Evolutionary conservation across 2,797 vertebrate species (phyloP).

Genomic region (Enteromius fasciolatus): DNA sequence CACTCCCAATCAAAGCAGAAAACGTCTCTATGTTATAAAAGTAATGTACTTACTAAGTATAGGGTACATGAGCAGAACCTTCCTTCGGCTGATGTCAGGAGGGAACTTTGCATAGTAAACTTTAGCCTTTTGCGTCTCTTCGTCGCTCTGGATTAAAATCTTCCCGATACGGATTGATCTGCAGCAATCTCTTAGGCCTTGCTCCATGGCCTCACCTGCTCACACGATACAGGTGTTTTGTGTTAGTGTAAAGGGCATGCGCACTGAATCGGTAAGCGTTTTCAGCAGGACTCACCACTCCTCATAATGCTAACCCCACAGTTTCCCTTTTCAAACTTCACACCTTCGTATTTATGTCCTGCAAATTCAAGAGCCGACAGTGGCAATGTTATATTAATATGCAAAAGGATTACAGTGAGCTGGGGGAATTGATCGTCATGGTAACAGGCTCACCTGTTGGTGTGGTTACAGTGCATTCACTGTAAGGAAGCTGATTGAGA

Average conservation of each 20-base stretch:
- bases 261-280: neutral
- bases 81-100: slow-evolving; percentile 93
- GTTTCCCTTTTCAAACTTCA: slow-evolving; percentile 88
- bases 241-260: neutral
- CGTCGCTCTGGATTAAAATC: slow-evolving; percentile 97
- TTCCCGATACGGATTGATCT: slow-evolving; percentile 94
- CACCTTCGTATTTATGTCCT: slow-evolving; percentile 89
- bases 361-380: neutral
- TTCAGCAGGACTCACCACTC: slow-evolving; percentile 78
- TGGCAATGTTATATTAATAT: too few relatives aligned
- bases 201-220: slow-evolving; percentile 96
- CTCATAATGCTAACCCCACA: slow-evolving; percentile 92
- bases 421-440: neutral
- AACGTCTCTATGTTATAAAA: neutral
- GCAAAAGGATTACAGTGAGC: neutral
- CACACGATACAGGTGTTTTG: neutral
- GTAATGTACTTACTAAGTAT: slow-evolving; percentile 90
- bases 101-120: slow-evolving; percentile 98
- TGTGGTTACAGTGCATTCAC: slow-evolving; percentile 87
- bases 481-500: slow-evolving; percentile 87
- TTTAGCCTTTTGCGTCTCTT: slow-evolving; percentile 96
- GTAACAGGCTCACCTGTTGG: slow-evolving; percentile 80
- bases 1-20: neutral
- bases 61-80: slow-evolving; percentile 97
- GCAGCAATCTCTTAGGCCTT: slow-evolving; percentile 94